These are phyloP conservation scores for Ifrita kowaldi DNA, from an alignment of 2,113 vertebrate species.

Conservation along the genomic window DNA sequence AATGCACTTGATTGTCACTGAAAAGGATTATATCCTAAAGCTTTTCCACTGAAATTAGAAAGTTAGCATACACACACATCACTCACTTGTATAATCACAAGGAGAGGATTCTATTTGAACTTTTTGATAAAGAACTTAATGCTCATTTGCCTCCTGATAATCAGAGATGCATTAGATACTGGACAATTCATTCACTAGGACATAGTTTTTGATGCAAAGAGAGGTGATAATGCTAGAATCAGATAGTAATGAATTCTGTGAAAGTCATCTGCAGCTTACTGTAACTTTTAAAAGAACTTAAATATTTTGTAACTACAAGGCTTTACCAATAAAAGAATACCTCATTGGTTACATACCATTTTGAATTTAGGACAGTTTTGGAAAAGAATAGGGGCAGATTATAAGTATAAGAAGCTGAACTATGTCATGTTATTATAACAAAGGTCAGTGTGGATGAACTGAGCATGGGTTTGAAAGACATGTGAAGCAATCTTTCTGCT, in stretches of 20 bases:
- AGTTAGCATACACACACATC: not conserved
- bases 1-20: not conserved
- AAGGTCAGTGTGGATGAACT: not conserved
- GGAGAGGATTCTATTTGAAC: not conserved
- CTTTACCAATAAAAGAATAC: not conserved
- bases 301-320: not conserved
- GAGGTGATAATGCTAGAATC: not conserved
- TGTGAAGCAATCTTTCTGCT: not conserved
- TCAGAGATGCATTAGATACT: not conserved
- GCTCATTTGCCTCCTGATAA: not conserved
- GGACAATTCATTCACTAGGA: not conserved
- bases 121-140: not conserved
- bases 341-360: not conserved
- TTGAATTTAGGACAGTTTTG: not conserved
- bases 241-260: not conserved
- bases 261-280: not conserved
- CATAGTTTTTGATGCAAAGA: not conserved
- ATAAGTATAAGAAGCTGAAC: not conserved
- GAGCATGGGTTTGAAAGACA: not conserved
- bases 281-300: not conserved
- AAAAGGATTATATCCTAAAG: not conserved
- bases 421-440: not conserved
- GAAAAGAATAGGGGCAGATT: not conserved
- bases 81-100: not conserved
- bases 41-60: not conserved